These are phyloP conservation scores for Tuta absoluta DNA, from an alignment of 2,888 invertebrate genomes.

Conservation along the genomic window DNA sequence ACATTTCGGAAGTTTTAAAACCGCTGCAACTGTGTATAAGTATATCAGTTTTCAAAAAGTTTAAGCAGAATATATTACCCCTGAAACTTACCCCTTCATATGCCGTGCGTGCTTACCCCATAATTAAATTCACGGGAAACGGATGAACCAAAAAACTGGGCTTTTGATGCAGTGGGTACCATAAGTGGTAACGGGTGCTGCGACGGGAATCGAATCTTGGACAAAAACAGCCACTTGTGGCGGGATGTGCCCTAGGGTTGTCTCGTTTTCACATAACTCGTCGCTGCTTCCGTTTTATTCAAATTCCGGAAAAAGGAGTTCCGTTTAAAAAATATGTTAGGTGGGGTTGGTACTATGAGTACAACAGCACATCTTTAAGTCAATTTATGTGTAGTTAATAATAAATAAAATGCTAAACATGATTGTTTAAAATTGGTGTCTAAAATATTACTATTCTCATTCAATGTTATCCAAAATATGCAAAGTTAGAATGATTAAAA, in stretches of 20 bases:
- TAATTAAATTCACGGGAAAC: constrained; percentile 20
- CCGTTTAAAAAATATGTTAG: neutral
- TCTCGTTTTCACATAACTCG: constrained; percentile 46
- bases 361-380: no score
- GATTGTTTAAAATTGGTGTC: no score
- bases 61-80: neutral
- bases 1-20: no score
- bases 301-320: constrained; percentile 49
- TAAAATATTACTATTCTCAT: no score
- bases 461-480: no score
- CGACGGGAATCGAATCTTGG: constrained; percentile 50
- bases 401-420: no score
- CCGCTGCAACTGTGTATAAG: no score
- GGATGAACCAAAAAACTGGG: constrained; percentile 22
- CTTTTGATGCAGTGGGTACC: neutral
- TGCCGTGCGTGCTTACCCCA: neutral
- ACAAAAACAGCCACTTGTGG: constrained; percentile 61
- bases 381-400: neutral
- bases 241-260: constrained; percentile 56
- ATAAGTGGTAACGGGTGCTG: constrained; percentile 27
- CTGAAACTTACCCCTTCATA: neutral
- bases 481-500: no score
- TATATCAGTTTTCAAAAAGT: no score
- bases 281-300: constrained; percentile 60
- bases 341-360: neutral